Percentiles rank a stretch among this genome's conserved stretches.
phyloP scores from a whole-genome alignment of 2,797 vertebrate genomes.

The Erpetoichthys calabaricus region DNA sequence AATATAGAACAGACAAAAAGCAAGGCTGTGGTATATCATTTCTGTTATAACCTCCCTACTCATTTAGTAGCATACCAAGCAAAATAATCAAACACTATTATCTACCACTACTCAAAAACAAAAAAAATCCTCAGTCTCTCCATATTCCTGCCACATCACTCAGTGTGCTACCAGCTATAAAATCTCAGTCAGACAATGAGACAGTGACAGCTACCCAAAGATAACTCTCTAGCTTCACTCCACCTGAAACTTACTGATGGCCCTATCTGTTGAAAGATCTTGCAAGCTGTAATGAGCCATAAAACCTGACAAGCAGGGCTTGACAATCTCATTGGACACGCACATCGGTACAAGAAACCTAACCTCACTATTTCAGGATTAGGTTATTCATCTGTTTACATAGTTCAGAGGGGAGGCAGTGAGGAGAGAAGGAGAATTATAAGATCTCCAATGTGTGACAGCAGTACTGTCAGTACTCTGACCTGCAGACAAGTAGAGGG shows the following conservation, averaged over 20 bases:
- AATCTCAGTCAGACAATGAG: too few relatives aligned
- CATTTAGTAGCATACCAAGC: too few relatives aligned
- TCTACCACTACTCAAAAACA: too few relatives aligned
- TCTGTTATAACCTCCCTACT: too few relatives aligned
- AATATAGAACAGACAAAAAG: too few relatives aligned
- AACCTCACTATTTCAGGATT: constrained; percentile 4
- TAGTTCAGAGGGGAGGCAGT: constrained; percentile 9
- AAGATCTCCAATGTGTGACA: constrained; percentile 18
- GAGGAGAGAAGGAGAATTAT: constrained; percentile 16
- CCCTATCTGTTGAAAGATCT: constrained; percentile 11
- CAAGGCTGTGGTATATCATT: too few relatives aligned
- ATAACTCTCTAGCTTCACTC: constrained; percentile 4
- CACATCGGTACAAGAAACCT: constrained; percentile 8
- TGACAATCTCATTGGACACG: constrained; percentile 4
- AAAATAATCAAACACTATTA: too few relatives aligned
- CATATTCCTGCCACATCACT: too few relatives aligned
- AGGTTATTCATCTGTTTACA: constrained; percentile 22
- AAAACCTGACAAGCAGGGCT: constrained; percentile 18
- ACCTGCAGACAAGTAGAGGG: constrained; percentile 3
- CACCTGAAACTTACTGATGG: constrained; percentile 1
- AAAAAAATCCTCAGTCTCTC: too few relatives aligned
- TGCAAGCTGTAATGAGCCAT: constrained; percentile 8
- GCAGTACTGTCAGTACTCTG: constrained; percentile 16
- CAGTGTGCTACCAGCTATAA: too few relatives aligned
- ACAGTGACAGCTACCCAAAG: constrained; percentile 1